These are phyloP conservation scores for Gymnoscopelus microlampas DNA, from an alignment of 2,797 vertebrate species.

Conservation along the genomic window DNA sequence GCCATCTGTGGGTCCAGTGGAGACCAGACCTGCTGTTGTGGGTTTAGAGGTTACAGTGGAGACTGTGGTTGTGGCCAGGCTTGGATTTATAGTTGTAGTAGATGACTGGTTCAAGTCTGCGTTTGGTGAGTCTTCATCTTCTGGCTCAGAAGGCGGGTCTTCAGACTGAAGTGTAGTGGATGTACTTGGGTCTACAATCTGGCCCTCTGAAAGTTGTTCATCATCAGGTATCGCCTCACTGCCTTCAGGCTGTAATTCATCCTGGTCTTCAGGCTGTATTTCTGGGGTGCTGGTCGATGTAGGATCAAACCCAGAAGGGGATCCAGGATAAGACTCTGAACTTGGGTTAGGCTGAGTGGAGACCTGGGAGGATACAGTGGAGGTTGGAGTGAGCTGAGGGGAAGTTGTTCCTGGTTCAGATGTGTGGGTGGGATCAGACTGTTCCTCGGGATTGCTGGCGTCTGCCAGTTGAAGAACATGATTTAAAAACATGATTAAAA, in stretches of 20 bases:
- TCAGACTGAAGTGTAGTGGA: constrained; percentile 28
- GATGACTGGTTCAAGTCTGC: background rate
- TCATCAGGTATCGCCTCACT: background rate
- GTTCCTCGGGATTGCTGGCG: constrained; percentile 1
- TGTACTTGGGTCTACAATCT: background rate
- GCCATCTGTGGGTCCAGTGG: constrained; percentile 17
- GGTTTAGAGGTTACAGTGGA: background rate
- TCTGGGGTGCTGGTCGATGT: background rate
- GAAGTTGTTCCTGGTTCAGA: constrained; percentile 10
- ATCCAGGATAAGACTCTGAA: background rate
- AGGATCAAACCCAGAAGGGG: constrained; percentile 19
- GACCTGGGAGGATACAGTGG: background rate
- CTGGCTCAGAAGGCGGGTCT: constrained; percentile 2
- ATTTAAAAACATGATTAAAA: background rate
- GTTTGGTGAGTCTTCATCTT: background rate
- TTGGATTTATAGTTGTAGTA: background rate
- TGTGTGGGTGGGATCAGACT: constrained; percentile 1
- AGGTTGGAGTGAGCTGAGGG: constrained; percentile 19
- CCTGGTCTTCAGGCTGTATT: background rate
- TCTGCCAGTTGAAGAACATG: constrained; percentile 32
- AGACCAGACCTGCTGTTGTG: background rate
- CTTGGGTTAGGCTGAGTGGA: constrained; percentile 21
- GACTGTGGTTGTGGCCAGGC: background rate
- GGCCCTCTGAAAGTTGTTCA: background rate
- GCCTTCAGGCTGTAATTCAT: constrained; percentile 4